Percentiles rank a stretch among this genome's conserved stretches.
phyloP scores from a whole-genome alignment of 92 coral and sea anemone species.

The Virgularia gustaviana region DNA sequence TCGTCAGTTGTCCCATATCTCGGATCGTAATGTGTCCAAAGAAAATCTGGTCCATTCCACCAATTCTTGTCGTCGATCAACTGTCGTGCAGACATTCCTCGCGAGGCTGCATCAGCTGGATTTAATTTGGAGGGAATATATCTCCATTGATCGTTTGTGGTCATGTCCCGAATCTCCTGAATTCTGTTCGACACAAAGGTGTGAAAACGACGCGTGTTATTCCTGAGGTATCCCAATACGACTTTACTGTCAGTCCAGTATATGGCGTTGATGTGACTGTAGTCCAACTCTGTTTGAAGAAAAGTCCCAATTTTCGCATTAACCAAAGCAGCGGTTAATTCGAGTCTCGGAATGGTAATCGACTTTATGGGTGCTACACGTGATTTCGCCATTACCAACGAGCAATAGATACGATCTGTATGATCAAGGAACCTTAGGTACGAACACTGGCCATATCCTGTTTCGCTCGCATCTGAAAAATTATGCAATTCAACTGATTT shows the following conservation, averaged over 20 bases:
- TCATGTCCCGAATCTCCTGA: conserved; percentile 46
- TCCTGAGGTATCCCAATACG: conserved; percentile 9
- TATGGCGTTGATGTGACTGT: not conserved
- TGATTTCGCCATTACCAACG: conserved; percentile 34
- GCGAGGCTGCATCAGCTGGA: conserved; percentile 44
- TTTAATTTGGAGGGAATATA: conserved; percentile 25
- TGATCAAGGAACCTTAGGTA: conserved; percentile 29
- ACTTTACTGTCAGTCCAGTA: conserved; percentile 46
- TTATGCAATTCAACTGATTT: conserved; percentile 20
- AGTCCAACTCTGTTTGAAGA: conserved; percentile 28
- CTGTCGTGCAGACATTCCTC: conserved; percentile 26
- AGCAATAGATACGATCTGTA: conserved; percentile 11
- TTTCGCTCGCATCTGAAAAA: conserved; percentile 29
- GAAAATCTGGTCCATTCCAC: conserved; percentile 28
- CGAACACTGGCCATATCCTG: conserved; percentile 36
- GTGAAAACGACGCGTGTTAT: conserved; percentile 37
- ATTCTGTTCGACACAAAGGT: conserved; percentile 24
- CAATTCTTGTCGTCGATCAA: not conserved
- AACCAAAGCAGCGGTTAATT: conserved; percentile 33
- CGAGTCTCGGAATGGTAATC: conserved; percentile 28
- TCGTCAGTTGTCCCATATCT: conserved; percentile 9
- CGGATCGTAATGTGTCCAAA: conserved; percentile 16
- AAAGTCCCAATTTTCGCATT: conserved; percentile 8
- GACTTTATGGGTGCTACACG: conserved; percentile 22
- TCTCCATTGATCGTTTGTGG: conserved; percentile 28